Base-by-base conservation (phyloP, 2,113 vertebrate genomes). In the Riparia riparia region DNA sequence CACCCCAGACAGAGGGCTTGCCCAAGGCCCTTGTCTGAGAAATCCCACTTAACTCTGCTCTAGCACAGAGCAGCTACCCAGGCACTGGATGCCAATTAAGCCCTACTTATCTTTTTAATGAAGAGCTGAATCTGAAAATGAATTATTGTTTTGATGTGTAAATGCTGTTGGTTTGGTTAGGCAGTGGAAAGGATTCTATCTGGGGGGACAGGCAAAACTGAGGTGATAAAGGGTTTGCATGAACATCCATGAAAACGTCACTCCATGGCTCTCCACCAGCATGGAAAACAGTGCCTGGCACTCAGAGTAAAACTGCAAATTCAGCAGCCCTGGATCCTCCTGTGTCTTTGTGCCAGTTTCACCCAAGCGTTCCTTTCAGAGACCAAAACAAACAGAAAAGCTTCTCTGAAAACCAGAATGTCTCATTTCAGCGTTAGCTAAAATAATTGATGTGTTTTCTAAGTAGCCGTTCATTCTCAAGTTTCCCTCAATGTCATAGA, bases 61-160 rank as follows among this genome's bases (percentile, higher is more conserved):
- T 19, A 86, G 90, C 28, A 82, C 68, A 44, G 74, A 89, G 78
- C 9, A 96, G 82, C 88, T 92, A 74, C 93, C 60, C 54, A 92
- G 71, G 71, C 92, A 73, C 93, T 96, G 76, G 72, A 49, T 95
- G 82, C 90, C 96, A 96, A 92, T 96, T 94, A 97, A 96, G 79
- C 80, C 60, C 86, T 92, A 92, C 76, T 96, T 96, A 96, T 96
- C 95, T 96, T 68, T 88, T 68, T 96, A 95, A 97, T 93, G 95
- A 95, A 96, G 82, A 77, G 44, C 82, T 92, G 92, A 96, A 96
- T 86, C 95, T 84, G 90, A 94, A 94, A 95, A 96, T 93, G 92
- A 97, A 96, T 97, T 95, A 96, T 94, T 90, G 88, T 96, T 96
- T 96, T 97, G 95, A 97, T 90, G 95, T 94, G 85, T 89, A 94